Percentiles rank a stretch among this genome's conserved stretches.
phyloP scores from a whole-genome alignment of 1,140 invertebrate species.

The Nomia melanderi region DNA sequence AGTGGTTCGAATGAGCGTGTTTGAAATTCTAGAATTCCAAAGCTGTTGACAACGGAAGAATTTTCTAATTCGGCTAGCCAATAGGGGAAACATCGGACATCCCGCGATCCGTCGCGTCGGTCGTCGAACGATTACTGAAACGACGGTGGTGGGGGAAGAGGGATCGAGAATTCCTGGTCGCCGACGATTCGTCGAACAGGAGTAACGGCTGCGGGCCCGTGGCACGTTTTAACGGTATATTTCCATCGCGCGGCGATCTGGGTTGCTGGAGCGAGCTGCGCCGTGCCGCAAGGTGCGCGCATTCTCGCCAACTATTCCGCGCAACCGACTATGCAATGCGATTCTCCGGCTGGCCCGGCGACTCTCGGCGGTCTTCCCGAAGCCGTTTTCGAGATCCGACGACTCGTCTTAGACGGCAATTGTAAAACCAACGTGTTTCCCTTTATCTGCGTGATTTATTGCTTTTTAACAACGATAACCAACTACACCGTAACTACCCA shows the following conservation, averaged over 20 bases:
- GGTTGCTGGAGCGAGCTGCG: conserved; percentile 66
- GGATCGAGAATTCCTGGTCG: conserved; percentile 23
- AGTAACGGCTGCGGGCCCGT: conserved; percentile 47
- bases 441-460: too few species aligned
- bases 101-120: conserved; percentile 1
- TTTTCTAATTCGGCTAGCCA: too few species aligned
- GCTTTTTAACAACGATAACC: too few species aligned
- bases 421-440: too few species aligned
- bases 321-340: neutral
- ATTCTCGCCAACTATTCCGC: conserved; percentile 47
- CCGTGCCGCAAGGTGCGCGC: conserved; percentile 40
- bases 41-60: too few species aligned
- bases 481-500: too few species aligned
- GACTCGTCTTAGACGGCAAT: too few species aligned
- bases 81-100: neutral
- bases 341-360: neutral
- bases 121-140: conserved; percentile 12
- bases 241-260: conserved; percentile 65
- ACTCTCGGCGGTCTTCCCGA: too few species aligned
- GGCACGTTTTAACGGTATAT: conserved; percentile 69
- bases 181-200: conserved; percentile 54
- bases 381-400: too few species aligned
- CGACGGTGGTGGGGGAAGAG: neutral
- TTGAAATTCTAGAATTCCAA: too few species aligned
- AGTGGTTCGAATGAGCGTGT: too few species aligned